Conservation (phyloP, 2,888 invertebrate species). For the Hermaeophaga mercurialis region DNA sequence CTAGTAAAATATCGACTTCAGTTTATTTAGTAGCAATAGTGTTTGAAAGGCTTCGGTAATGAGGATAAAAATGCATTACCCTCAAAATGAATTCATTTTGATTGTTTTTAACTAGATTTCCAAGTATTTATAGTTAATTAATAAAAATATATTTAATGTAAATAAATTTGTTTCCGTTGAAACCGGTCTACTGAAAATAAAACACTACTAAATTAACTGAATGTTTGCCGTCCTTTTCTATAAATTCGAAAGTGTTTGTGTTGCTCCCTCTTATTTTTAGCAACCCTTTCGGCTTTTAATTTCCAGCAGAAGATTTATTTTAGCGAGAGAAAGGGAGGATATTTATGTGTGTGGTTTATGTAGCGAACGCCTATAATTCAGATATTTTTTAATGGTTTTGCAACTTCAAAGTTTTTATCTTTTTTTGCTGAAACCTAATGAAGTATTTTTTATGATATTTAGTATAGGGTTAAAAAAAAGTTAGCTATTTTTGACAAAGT, state of each 20-base stretch:
- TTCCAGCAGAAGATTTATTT: slow-evolving; percentile 50
- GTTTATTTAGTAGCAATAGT: too few species aligned
- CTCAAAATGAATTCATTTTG: too few species aligned
- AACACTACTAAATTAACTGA: slow-evolving; percentile 44
- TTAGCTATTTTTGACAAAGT: too few species aligned
- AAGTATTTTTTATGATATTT: too few species aligned
- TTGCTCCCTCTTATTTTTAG: slow-evolving; percentile 44
- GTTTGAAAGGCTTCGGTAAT: too few species aligned
- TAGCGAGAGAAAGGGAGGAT: slow-evolving; percentile 45
- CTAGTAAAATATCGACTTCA: too few species aligned
- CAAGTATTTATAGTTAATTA: background rate
- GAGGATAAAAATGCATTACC: too few species aligned
- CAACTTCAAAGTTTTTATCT: slow-evolving; percentile 19
- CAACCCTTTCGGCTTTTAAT: slow-evolving; percentile 51
- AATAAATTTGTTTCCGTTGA: background rate
- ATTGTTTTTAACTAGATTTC: background rate
- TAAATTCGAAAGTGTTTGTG: slow-evolving; percentile 38
- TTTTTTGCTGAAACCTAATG: too few species aligned
- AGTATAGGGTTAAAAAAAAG: too few species aligned
- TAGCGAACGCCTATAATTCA: slow-evolving; percentile 29
- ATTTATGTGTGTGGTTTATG: slow-evolving; percentile 45
- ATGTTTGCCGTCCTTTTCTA: slow-evolving; percentile 38
- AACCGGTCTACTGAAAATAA: slow-evolving; percentile 36
- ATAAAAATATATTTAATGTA: too few species aligned
- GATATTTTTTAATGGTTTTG: slow-evolving; percentile 22